Base-by-base conservation (phyloP, 1,140 invertebrate species). In the Megalopta genalis region DNA sequence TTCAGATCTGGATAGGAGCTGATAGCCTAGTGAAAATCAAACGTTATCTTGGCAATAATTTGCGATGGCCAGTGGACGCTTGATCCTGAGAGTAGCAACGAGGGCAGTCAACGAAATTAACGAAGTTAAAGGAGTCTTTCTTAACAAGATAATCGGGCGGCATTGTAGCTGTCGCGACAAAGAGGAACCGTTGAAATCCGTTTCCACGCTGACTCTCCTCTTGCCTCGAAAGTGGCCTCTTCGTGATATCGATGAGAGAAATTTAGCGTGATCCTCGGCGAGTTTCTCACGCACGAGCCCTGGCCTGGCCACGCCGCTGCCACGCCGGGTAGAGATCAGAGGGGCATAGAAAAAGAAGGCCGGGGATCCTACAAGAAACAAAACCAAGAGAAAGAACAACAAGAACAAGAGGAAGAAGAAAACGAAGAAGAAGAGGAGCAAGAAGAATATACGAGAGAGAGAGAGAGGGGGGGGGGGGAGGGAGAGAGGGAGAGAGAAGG, bases 251-350 rank as follows among this genome's bases (percentile, higher is more conserved):
- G 42, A 46, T 12, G 49, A 52, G 49, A 52, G 37, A 59, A 54
- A 39, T 46, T 39, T 69, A 7, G 37, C 62, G 64, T 63, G 73
- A 63, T 75, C 54, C 32, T 21, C n/a, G 1, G 63, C 21, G 42
- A 74, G 42, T 64, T 73, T 84, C 68, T 81, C 67, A 65, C 64
- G 57, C 68, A 65, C 37, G 77, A 67, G 25, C 73, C 87, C 86
- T 75, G 59, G 62, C 60, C 76, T 23, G 81, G 88, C 82, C 77
- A 82, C 86, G 88, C 87, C 87, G 84, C 81, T 89, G 88, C 42
- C 42, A 46, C 10, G 42, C 73, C 62, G 82, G 82, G 72, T 77
- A 75, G 74, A 82, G 86, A 86, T 81, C 82, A 75, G 84, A 82
- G 85, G 80, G 82, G 86, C 73, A 73, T 77, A 84, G 74, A 89